These are phyloP conservation scores for Ctenodactylus gundi DNA, from an alignment of 2,113 vertebrate species.

Conservation along the genomic window DNA sequence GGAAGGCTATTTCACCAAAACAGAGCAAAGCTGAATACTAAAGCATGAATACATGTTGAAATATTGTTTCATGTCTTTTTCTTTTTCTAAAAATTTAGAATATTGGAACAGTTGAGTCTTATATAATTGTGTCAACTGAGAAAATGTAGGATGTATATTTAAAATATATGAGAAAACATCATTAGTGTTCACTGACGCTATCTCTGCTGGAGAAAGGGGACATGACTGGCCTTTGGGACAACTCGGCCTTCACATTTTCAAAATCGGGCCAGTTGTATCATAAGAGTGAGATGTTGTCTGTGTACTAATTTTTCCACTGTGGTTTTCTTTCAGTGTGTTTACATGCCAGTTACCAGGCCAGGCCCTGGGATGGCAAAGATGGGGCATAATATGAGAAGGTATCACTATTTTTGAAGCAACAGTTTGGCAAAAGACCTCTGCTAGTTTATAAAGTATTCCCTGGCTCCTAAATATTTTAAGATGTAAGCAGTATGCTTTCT, in stretches of 20 bases:
- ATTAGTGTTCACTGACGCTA: not conserved
- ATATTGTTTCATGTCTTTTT: not conserved
- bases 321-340: not conserved
- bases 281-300: not conserved
- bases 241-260: not conserved
- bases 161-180: conserved; percentile 26
- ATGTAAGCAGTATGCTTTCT: not conserved
- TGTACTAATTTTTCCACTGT: not conserved
- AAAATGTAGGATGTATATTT: not conserved
- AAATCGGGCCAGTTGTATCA: not conserved
- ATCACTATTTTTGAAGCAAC: not conserved
- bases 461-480: conserved; percentile 16
- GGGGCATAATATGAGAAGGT: not conserved
- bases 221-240: not conserved
- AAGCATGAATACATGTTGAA: not conserved
- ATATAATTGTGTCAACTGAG: not conserved
- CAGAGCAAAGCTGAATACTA: conserved; percentile 9
- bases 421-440: conserved; percentile 21
- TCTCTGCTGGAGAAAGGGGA: not conserved
- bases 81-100: conserved; percentile 33
- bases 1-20: not conserved
- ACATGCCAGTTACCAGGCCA: not conserved
- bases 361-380: not conserved
- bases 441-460: not conserved
- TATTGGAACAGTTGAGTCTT: not conserved